Evolutionary conservation across 2,888 invertebrate species (phyloP).

Genomic region (Erebia ligea): DNA sequence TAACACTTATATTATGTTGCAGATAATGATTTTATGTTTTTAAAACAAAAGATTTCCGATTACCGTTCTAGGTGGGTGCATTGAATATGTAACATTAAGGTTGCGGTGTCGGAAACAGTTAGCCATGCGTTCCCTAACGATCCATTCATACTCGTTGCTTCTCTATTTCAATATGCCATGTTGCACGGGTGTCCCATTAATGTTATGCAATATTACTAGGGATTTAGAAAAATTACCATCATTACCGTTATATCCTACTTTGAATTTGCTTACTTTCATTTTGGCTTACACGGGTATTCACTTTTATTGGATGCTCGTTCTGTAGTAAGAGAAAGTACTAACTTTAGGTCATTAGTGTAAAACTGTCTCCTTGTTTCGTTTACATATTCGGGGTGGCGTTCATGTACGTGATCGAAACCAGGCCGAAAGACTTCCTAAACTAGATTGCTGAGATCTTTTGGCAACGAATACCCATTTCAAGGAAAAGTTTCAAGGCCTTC

Average conservation of each 20-base stretch:
- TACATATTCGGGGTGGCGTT: constrained; percentile 35
- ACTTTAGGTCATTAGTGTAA: constrained; percentile 56
- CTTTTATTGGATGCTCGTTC: constrained; percentile 12
- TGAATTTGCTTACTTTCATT: constrained; percentile 15
- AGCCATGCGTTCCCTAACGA: constrained; percentile 63
- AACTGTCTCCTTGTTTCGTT: constrained; percentile 44
- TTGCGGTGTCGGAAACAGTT: constrained; percentile 57
- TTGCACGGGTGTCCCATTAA: constrained; percentile 22
- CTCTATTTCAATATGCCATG: constrained; percentile 26
- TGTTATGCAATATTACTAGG: constrained; percentile 24
- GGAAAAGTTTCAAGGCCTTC: constrained; percentile 6
- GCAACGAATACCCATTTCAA: constrained; percentile 8
- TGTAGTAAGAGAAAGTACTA: constrained; percentile 54
- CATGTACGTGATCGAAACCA: constrained; percentile 62
- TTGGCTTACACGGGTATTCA: neutral
- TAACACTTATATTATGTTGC: constrained; percentile 11
- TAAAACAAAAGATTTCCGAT: constrained; percentile 35
- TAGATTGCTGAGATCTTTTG: constrained; percentile 45
- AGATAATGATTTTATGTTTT: constrained; percentile 23
- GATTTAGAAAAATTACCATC: constrained; percentile 19
- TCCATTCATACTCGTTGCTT: constrained; percentile 68
- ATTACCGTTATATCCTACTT: constrained; percentile 6
- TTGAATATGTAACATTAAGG: constrained; percentile 41
- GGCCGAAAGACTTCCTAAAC: constrained; percentile 56
- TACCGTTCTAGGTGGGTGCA: constrained; percentile 29